These are phyloP conservation scores for Dryobota labecula DNA, from an alignment of 2,888 invertebrate genomes.

Conservation along the genomic window DNA sequence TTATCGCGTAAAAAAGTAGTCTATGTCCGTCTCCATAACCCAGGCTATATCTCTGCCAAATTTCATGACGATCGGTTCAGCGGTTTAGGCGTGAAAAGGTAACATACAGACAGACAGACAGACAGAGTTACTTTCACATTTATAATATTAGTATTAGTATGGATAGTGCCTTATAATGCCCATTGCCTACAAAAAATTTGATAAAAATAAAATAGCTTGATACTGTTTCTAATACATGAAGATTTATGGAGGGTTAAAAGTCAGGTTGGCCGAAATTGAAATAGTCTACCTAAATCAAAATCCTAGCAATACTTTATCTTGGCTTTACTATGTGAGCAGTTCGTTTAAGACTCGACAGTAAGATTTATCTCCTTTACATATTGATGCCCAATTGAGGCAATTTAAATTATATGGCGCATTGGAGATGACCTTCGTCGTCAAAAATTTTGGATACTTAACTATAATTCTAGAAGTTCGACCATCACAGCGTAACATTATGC, in stretches of 20 bases:
- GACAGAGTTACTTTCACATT: too few relatives aligned
- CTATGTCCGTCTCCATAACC: too few relatives aligned
- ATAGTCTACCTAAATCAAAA: slow-evolving; percentile 54
- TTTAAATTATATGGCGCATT: slow-evolving; percentile 25
- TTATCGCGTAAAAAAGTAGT: too few relatives aligned
- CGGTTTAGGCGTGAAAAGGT: too few relatives aligned
- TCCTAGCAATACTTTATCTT: slow-evolving; percentile 51
- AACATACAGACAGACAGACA: too few relatives aligned
- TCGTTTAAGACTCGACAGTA: slow-evolving; percentile 42
- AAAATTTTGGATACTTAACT: neutral
- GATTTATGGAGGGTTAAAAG: slow-evolving; percentile 51
- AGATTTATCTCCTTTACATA: slow-evolving; percentile 42
- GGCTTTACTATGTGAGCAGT: slow-evolving; percentile 41
- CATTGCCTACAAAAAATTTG: slow-evolving; percentile 6
- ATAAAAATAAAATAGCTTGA: slow-evolving; percentile 24
- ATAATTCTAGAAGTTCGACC: neutral
- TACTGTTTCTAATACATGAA: slow-evolving; percentile 33
- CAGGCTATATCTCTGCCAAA: too few relatives aligned
- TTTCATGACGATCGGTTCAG: too few relatives aligned
- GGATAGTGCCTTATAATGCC: neutral
- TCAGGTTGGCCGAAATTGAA: slow-evolving; percentile 48
- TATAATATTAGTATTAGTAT: too few relatives aligned
- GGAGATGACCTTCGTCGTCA: neutral
- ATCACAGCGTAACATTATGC: neutral
- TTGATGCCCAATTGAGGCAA: slow-evolving; percentile 12